phyloP scores from a whole-genome alignment of 2,113 vertebrate species.

The Redunca redunca region DNA sequence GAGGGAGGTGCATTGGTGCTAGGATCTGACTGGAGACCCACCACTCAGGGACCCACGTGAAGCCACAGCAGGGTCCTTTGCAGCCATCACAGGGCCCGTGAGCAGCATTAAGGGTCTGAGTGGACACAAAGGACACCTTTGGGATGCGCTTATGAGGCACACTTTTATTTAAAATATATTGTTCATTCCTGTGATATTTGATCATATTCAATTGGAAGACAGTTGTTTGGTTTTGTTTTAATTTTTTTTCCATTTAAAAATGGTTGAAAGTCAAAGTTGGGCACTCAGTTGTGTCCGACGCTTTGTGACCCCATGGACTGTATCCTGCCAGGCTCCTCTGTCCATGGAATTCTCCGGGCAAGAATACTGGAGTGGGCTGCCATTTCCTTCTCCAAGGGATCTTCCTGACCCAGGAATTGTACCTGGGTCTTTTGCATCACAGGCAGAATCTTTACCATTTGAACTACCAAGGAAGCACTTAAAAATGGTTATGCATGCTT shows the following conservation, averaged over 20 bases:
- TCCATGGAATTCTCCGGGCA: background rate
- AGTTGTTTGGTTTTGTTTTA: background rate
- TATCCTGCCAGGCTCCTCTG: background rate
- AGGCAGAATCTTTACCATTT: background rate
- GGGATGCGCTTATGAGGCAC: background rate
- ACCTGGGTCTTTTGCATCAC: background rate
- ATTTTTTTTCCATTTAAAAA: background rate
- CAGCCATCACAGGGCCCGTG: background rate
- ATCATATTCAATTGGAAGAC: background rate
- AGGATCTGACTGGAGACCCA: background rate
- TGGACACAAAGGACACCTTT: too few relatives aligned
- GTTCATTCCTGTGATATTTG: background rate
- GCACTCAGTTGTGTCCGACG: fast-evolving
- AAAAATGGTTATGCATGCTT: background rate
- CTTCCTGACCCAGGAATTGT: background rate
- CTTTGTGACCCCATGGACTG: background rate
- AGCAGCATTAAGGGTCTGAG: background rate
- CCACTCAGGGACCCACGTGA: too few relatives aligned
- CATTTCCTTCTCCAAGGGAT: background rate
- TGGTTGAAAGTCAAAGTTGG: background rate
- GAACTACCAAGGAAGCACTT: background rate
- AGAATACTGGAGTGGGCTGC: background rate
- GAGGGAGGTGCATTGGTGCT: fast-evolving
- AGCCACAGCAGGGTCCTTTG: background rate
- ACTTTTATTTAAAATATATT: background rate